These are phyloP conservation scores for Muntiacus muntjak DNA, from an alignment of 2,113 vertebrate species.

Conservation along the genomic window DNA sequence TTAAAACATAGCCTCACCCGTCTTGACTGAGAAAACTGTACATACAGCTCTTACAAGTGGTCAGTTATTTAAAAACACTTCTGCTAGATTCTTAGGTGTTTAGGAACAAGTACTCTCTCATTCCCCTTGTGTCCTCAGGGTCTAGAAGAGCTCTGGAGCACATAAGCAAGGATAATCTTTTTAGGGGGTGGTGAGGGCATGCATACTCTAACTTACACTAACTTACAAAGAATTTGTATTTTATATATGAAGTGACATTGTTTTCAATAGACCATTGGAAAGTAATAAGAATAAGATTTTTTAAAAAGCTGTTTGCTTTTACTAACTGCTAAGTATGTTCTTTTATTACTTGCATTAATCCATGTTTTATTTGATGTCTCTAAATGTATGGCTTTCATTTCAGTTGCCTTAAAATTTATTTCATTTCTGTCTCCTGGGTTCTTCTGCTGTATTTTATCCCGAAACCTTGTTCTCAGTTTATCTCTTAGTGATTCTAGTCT, in stretches of 20 bases:
- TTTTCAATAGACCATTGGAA: background rate
- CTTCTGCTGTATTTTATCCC: conserved; percentile 15
- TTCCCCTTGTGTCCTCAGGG: background rate
- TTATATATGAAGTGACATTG: background rate
- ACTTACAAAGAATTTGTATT: background rate
- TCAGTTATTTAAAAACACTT: background rate
- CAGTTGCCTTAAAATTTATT: background rate
- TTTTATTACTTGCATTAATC: conserved; percentile 44
- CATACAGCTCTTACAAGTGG: background rate
- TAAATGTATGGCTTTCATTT: conserved; percentile 47
- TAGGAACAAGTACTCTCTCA: background rate
- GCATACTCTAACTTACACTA: background rate
- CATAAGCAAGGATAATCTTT: background rate
- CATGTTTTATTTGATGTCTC: conserved; percentile 20
- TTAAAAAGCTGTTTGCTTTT: background rate
- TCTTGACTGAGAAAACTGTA: background rate
- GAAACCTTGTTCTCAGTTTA: background rate
- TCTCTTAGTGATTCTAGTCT: background rate
- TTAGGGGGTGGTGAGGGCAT: background rate
- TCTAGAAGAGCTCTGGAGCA: background rate
- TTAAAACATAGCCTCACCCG: background rate
- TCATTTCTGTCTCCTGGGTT: background rate
- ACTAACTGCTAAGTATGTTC: background rate
- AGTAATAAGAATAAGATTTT: background rate
- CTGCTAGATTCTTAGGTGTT: background rate